Evolutionary conservation across 2,113 vertebrate genomes (phyloP).

Genomic region (Hiodon alosoides): DNA sequence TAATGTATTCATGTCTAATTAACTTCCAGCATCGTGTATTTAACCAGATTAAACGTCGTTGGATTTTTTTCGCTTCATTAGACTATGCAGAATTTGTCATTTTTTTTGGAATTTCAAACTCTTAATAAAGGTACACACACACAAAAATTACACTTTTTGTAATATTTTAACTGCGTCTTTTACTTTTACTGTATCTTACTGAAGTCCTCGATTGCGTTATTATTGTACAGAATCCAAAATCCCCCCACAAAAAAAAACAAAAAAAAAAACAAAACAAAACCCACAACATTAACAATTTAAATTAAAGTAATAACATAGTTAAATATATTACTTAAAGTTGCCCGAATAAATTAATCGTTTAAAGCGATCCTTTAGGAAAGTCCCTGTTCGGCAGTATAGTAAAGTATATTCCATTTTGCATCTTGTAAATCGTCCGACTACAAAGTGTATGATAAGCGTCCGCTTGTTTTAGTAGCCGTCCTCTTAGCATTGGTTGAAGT

Average conservation of each 20-base stretch:
- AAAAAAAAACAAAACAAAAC: no score
- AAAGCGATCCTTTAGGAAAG: slow-evolving; percentile 21
- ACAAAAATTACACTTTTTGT: no score
- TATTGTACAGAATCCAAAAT: neutral
- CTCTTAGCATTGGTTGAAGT: neutral
- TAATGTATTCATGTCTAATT: no score
- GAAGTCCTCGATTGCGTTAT: neutral
- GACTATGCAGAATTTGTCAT: no score
- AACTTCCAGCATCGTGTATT: no score
- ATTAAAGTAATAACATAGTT: neutral
- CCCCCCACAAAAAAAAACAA: no score
- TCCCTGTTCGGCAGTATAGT: slow-evolving; percentile 18
- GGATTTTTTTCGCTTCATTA: no score
- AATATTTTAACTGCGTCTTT: no score
- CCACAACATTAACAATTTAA: neutral
- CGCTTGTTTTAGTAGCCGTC: slow-evolving; percentile 32
- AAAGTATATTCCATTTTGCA: slow-evolving; percentile 7
- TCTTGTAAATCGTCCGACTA: neutral
- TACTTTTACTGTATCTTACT: neutral
- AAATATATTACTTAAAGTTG: neutral
- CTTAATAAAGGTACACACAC: no score
- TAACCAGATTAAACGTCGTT: no score
- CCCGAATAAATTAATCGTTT: neutral
- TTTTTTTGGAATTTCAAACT: no score
- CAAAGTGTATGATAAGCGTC: slow-evolving; percentile 16